Percentiles rank a stretch among this genome's conserved stretches.
phyloP scores from a whole-genome alignment of 2,797 vertebrate genomes.

The Sebastes wilsoni region DNA sequence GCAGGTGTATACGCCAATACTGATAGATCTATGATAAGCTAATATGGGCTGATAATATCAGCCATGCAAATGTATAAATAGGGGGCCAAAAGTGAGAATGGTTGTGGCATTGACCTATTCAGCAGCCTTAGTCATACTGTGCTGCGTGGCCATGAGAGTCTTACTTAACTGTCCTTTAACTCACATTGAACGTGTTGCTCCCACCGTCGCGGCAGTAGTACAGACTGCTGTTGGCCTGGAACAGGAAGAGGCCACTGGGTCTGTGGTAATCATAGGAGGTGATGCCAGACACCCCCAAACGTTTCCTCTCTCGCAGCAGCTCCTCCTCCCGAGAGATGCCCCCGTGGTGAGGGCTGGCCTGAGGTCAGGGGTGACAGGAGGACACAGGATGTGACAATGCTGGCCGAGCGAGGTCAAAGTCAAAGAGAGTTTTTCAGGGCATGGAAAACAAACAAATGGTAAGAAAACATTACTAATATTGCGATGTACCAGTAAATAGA shows the following conservation, averaged over 20 bases:
- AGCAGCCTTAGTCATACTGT: background rate
- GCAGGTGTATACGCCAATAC: background rate
- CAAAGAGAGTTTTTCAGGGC: conserved; percentile 24
- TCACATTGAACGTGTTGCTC: conserved; percentile 88
- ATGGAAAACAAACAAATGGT: conserved; percentile 7
- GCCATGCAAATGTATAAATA: background rate
- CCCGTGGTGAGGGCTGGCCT: conserved; percentile 93
- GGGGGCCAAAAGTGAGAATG: background rate
- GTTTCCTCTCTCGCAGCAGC: conserved; percentile 92
- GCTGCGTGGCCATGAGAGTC: background rate
- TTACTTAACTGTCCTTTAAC: conserved; percentile 51
- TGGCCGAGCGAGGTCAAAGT: conserved; percentile 10
- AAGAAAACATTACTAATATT: conserved; percentile 1
- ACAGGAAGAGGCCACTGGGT: conserved; percentile 92
- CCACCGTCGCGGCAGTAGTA: conserved; percentile 93
- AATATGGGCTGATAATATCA: background rate
- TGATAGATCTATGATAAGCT: background rate
- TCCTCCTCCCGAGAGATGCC: conserved; percentile 95
- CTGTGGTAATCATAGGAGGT: conserved; percentile 94
- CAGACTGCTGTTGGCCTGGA: conserved; percentile 97
- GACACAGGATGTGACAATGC: conserved; percentile 25
- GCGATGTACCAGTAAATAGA: background rate
- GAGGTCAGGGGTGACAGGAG: conserved; percentile 49
- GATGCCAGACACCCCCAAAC: conserved; percentile 95
- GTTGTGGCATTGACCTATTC: background rate